phyloP scores from a whole-genome alignment of 2,797 vertebrate species.

The Peromyscus eremicus region DNA sequence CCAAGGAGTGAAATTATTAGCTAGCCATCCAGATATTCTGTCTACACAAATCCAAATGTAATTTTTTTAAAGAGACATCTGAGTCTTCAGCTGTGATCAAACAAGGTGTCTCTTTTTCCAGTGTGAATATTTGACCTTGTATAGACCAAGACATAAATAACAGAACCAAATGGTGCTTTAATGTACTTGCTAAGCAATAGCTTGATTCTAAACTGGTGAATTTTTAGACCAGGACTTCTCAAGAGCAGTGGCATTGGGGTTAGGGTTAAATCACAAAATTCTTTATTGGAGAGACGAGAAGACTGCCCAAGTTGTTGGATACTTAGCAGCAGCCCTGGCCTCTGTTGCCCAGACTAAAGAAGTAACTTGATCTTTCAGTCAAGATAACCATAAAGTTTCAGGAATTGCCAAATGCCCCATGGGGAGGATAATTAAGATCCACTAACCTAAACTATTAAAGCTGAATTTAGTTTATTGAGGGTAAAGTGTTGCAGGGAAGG shows the following conservation, averaged over 20 bases:
- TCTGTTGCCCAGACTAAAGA: neutral
- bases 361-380: neutral
- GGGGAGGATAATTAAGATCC: neutral
- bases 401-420: neutral
- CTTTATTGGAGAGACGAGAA: neutral
- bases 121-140: slow-evolving; percentile 24
- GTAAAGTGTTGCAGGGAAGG: neutral
- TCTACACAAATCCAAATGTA: slow-evolving; percentile 1
- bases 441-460: neutral
- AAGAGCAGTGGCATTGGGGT: neutral
- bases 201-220: neutral
- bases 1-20: neutral
- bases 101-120: slow-evolving; percentile 23
- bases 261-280: neutral
- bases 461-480: neutral
- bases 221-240: slow-evolving; percentile 13
- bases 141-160: slow-evolving; percentile 36
- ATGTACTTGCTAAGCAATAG: neutral
- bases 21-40: neutral
- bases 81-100: slow-evolving; percentile 42
- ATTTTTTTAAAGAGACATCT: slow-evolving; percentile 36
- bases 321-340: neutral
- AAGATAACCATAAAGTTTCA: neutral
- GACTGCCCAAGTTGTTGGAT: no score
- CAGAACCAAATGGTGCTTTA: slow-evolving; percentile 5